These are phyloP conservation scores for Crotalus horridus DNA, from an alignment of 2,113 vertebrate genomes.

Conservation along the genomic window DNA sequence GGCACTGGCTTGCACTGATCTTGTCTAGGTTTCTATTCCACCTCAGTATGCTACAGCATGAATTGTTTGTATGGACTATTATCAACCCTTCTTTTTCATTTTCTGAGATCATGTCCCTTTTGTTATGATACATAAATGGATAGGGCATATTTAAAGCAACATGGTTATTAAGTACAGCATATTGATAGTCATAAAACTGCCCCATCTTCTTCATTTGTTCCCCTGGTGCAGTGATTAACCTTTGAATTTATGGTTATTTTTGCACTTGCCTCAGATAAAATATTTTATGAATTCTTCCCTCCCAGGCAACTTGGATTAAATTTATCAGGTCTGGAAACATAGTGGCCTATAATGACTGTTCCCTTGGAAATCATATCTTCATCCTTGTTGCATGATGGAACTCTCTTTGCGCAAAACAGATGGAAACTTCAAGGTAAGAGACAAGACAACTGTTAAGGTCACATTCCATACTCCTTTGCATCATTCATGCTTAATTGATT, in stretches of 20 bases:
- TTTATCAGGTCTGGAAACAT: conserved; percentile 64
- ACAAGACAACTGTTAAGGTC: conserved; percentile 72
- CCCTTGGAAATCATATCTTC: conserved; percentile 63
- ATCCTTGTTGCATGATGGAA: conserved; percentile 53
- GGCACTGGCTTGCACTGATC: neutral
- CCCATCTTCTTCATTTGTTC: conserved; percentile 74
- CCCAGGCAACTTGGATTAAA: conserved; percentile 77
- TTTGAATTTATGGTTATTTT: conserved; percentile 81
- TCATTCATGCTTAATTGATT: conserved; percentile 73
- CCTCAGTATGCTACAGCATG: neutral
- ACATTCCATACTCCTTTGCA: conserved; percentile 58
- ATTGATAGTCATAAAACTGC: conserved; percentile 68
- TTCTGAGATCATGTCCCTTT: conserved; percentile 53
- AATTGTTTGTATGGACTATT: neutral
- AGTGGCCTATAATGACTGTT: conserved; percentile 63
- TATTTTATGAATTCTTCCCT: conserved; percentile 77
- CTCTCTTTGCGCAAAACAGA: conserved; percentile 62
- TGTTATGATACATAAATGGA: conserved; percentile 60
- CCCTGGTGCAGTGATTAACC: conserved; percentile 75
- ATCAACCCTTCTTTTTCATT: conserved; percentile 13
- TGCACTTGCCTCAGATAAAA: conserved; percentile 73
- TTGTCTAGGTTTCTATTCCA: neutral
- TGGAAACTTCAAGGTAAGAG: conserved; percentile 66
- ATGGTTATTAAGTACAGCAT: conserved; percentile 72
- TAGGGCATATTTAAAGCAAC: conserved; percentile 58